Percentiles rank a stretch among this genome's conserved stretches.
Conservation (phyloP, 1,140 invertebrate genomes). For the Polypedilum vanderplanki region DNA sequence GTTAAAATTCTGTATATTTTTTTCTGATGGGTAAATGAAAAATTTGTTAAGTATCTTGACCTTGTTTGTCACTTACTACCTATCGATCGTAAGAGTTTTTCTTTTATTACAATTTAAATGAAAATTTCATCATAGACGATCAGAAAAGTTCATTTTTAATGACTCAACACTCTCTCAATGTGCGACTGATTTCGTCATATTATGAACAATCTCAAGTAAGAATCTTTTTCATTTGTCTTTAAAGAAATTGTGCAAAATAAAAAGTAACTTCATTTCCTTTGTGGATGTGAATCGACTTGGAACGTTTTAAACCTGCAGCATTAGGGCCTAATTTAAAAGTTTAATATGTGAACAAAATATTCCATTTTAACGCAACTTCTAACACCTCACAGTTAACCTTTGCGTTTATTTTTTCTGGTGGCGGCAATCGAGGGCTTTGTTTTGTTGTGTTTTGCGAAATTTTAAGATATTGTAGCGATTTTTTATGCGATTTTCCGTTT, state of each 20-base stretch:
- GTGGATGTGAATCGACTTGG: background rate
- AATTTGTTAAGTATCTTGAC: no score
- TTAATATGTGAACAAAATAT: background rate
- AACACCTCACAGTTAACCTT: background rate
- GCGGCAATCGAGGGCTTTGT: background rate
- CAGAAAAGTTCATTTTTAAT: no score
- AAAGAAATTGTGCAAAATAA: background rate
- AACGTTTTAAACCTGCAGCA: background rate
- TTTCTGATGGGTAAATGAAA: no score
- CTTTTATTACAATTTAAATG: no score
- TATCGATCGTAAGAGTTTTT: no score
- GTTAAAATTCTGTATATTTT: no score
- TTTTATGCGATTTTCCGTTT: slow-evolving; percentile 20
- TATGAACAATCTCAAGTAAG: no score
- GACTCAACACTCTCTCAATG: no score
- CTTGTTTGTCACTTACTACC: no score
- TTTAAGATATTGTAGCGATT: background rate
- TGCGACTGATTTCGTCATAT: no score
- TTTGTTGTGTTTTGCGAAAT: background rate
- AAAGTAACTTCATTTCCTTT: background rate
- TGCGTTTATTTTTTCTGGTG: background rate
- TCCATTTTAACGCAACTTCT: background rate
- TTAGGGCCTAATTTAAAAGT: background rate
- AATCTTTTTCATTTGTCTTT: no score
- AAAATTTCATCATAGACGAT: no score